These are phyloP conservation scores for Tiaroga cobitis DNA, from an alignment of 2,797 vertebrate species.

Conservation along the genomic window DNA sequence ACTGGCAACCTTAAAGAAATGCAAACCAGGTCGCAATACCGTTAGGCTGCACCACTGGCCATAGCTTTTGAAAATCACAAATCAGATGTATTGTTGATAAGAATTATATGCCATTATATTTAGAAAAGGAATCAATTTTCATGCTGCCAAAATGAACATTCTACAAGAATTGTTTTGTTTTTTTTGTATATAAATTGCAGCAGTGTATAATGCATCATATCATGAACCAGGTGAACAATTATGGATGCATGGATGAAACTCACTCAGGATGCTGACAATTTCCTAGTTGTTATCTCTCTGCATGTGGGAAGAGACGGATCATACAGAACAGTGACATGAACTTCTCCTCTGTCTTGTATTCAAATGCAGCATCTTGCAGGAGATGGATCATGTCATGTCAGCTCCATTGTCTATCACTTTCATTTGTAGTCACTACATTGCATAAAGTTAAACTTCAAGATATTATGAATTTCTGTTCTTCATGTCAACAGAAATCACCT, in stretches of 20 bases:
- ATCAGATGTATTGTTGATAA: background rate
- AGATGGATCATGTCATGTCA: background rate
- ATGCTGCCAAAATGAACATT: background rate
- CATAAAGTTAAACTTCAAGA: background rate
- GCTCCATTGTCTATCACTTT: background rate
- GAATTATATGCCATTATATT: background rate
- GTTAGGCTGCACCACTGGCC: background rate
- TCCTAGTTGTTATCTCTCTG: background rate
- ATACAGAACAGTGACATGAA: background rate
- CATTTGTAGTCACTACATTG: background rate
- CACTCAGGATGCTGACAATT: slow-evolving; percentile 8
- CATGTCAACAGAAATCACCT: background rate
- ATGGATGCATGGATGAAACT: slow-evolving; percentile 4
- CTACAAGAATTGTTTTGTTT: background rate
- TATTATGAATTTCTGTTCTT: background rate
- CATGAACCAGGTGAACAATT: slow-evolving; percentile 5
- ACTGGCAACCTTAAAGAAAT: background rate
- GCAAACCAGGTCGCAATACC: background rate
- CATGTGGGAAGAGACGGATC: background rate
- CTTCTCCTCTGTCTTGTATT: slow-evolving; percentile 1
- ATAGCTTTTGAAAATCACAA: background rate
- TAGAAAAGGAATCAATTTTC: background rate
- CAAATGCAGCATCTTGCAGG: background rate
- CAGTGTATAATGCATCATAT: background rate
- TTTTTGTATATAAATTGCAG: background rate